These are phyloP conservation scores for Psix sp. DNA, from an alignment of 1,140 invertebrate genomes.

Conservation along the genomic window DNA sequence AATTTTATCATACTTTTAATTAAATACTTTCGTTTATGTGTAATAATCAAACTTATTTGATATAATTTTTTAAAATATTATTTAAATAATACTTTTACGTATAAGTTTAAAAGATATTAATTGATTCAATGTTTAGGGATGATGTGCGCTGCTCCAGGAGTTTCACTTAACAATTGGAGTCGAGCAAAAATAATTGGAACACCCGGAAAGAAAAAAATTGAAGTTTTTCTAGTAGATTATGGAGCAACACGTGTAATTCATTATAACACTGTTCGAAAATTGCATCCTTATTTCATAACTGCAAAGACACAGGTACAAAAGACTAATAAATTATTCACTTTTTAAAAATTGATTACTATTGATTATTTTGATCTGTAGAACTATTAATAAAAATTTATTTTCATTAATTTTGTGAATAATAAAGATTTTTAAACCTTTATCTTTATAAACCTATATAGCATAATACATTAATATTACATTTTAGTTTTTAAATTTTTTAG, in stretches of 20 bases:
- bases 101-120: too few relatives aligned
- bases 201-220: conserved; percentile 66
- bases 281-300: conserved; percentile 61
- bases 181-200: conserved; percentile 70
- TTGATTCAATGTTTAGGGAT: conserved; percentile 67
- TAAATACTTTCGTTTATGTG: not conserved
- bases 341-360: conserved; percentile 1
- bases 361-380: conserved; percentile 3
- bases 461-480: too few relatives aligned
- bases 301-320: conserved; percentile 64
- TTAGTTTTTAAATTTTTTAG: too few relatives aligned
- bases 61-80: conserved; percentile 9
- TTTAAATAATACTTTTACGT: too few relatives aligned
- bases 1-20: not conserved
- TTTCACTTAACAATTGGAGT: conserved; percentile 71
- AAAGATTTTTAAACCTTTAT: too few relatives aligned
- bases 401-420: too few relatives aligned
- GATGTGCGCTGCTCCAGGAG: conserved; percentile 72
- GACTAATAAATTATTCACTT: too few relatives aligned
- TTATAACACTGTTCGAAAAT: conserved; percentile 62
- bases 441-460: too few relatives aligned
- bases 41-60: conserved; percentile 9
- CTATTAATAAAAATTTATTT: conserved; percentile 7
- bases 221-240: conserved; percentile 77
- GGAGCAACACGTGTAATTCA: conserved; percentile 69